Conservation (phyloP, 2,888 invertebrate species). For the Phasia obesa region DNA sequence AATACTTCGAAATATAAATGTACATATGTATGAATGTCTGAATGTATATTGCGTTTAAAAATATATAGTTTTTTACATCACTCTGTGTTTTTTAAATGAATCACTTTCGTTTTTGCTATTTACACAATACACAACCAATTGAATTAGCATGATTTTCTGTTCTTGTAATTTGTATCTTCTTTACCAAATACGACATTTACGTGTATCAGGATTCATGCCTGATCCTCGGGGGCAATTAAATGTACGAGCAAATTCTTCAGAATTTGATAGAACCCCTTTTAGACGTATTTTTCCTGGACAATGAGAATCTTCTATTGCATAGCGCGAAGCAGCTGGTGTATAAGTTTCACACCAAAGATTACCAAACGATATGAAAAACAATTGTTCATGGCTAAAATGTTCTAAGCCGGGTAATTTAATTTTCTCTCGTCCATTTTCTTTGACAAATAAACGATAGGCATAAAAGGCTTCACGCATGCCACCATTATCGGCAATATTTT, state of each 20-base stretch:
- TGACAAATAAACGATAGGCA: conserved; percentile 86
- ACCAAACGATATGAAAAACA: conserved; percentile 91
- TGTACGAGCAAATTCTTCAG: conserved; percentile 87
- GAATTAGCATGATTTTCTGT: not conserved
- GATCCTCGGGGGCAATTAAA: conserved; percentile 84
- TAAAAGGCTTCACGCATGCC: conserved; percentile 89
- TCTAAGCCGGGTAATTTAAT: conserved; percentile 88
- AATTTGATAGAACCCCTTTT: conserved; percentile 88
- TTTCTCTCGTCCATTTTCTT: conserved; percentile 85
- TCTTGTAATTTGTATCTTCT: not conserved
- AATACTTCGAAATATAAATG: conserved; percentile 16
- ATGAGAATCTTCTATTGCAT: conserved; percentile 88
- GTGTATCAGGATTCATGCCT: conserved; percentile 84
- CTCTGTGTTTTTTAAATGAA: conserved; percentile 25
- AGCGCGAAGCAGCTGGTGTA: conserved; percentile 85
- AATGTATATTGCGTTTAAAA: conserved; percentile 11
- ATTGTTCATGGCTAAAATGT: conserved; percentile 87
- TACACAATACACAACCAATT: conserved; percentile 39
- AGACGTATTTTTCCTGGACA: conserved; percentile 88
- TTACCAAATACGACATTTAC: conserved; percentile 84
- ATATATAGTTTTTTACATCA: conserved; percentile 36
- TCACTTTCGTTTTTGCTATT: conserved; percentile 11
- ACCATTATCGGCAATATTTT: conserved; percentile 93
- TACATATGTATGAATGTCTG: too few relatives aligned
- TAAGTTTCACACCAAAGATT: conserved; percentile 94